Evolutionary conservation across 64 coral and sea anemone genomes (phyloP).

Genomic region (Montipora efflorescens): DNA sequence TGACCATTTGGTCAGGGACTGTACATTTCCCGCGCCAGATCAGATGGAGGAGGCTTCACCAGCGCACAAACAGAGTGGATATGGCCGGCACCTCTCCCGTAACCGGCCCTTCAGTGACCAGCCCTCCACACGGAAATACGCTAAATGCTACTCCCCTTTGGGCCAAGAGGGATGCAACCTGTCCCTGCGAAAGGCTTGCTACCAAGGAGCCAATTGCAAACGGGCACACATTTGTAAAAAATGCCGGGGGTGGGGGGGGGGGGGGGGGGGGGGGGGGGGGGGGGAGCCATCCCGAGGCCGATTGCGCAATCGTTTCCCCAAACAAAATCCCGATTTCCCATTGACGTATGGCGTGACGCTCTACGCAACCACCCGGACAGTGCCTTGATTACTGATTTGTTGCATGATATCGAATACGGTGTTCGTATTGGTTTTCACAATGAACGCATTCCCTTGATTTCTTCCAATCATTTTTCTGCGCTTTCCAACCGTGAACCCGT

Average conservation of each 20-base stretch:
- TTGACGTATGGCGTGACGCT: neutral
- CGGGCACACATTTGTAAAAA: constrained; percentile 27
- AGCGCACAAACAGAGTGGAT: too few relatives aligned
- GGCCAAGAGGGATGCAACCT: constrained; percentile 46
- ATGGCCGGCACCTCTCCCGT: too few relatives aligned
- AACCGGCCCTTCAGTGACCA: too few relatives aligned
- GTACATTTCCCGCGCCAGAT: too few relatives aligned
- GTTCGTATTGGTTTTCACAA: constrained; percentile 22
- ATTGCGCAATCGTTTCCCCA: neutral
- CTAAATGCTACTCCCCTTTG: neutral
- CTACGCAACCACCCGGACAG: neutral
- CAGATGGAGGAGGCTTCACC: too few relatives aligned
- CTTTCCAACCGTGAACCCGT: neutral
- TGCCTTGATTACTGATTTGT: constrained; percentile 17
- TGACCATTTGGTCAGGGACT: too few relatives aligned
- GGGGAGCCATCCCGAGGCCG: neutral
- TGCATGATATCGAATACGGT: constrained; percentile 53
- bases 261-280: too few relatives aligned
- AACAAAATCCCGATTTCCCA: neutral
- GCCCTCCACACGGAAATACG: neutral
- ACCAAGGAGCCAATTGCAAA: constrained; percentile 14
- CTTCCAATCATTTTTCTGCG: constrained; percentile 1
- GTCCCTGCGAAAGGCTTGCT: neutral
- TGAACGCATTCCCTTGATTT: neutral
- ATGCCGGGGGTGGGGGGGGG: neutral